Evolutionary conservation across 2,113 vertebrate genomes (phyloP).

Genomic region (Callospermophilus lateralis): DNA sequence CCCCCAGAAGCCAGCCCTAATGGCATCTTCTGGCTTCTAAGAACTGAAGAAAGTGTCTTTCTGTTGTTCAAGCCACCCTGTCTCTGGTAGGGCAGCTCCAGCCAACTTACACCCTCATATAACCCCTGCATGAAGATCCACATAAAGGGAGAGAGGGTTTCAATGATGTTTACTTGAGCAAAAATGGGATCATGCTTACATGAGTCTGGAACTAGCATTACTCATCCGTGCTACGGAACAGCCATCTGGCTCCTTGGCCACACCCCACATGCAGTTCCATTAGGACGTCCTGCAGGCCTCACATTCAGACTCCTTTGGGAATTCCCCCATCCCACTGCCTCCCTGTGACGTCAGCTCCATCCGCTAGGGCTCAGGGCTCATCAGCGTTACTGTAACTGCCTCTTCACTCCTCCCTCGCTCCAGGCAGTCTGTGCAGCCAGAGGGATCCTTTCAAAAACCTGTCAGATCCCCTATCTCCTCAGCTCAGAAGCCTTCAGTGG

Average conservation of each 20-base stretch:
- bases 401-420: neutral
- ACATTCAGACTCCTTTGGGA: neutral
- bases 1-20: neutral
- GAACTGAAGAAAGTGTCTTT: neutral
- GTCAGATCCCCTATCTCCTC: neutral
- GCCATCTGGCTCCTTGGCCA: neutral
- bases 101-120: neutral
- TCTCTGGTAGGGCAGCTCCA: neutral
- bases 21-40: neutral
- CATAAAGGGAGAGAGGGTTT: neutral
- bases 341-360: neutral
- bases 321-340: neutral
- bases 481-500: neutral
- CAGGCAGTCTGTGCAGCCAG: neutral
- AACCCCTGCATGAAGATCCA: neutral
- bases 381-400: neutral
- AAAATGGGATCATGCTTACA: neutral
- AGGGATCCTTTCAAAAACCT: neutral
- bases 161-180: slow-evolving; percentile 42
- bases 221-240: neutral
- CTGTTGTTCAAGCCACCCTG: neutral
- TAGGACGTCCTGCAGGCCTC: neutral
- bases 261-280: neutral
- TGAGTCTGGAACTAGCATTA: neutral
- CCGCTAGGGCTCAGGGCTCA: neutral